phyloP scores from a whole-genome alignment of 64 coral and sea anemone genomes.

The Montipora foliosa region DNA sequence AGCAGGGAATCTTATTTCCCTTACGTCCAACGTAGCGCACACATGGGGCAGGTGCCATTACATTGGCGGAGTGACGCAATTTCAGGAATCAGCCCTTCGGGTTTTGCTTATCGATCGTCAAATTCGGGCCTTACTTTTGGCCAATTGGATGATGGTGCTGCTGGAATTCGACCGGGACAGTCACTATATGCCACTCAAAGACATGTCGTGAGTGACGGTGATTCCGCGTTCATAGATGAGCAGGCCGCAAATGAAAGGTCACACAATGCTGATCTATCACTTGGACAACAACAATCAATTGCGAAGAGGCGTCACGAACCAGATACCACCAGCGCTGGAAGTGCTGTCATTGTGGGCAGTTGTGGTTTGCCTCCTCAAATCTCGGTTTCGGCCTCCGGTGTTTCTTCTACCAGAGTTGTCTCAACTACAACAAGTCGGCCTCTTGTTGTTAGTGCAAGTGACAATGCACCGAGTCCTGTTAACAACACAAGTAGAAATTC shows the following conservation, averaged over 20 bases:
- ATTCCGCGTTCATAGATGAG: neutral
- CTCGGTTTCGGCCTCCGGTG: neutral
- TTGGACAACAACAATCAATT: too few relatives aligned
- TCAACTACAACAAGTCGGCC: neutral
- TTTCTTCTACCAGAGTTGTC: neutral
- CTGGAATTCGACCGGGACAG: neutral
- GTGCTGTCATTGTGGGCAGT: neutral
- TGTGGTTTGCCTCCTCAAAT: neutral
- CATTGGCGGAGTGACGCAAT: too few relatives aligned
- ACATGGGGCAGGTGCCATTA: neutral
- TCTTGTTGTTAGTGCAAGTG: neutral
- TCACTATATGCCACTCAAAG: neutral
- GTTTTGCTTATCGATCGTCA: neutral
- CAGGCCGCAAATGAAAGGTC: neutral
- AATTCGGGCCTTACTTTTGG: neutral
- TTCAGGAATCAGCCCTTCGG: neutral
- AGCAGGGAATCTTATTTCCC: neutral
- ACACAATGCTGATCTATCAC: neutral
- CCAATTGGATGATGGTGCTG: neutral
- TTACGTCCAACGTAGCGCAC: neutral
- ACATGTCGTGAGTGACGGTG: neutral
- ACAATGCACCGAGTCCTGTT: neutral
- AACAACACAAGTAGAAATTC: neutral
- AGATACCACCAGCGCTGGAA: neutral
- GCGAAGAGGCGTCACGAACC: neutral